phyloP scores from a whole-genome alignment of 2,113 vertebrate genomes.

The Alethe castanea region DNA sequence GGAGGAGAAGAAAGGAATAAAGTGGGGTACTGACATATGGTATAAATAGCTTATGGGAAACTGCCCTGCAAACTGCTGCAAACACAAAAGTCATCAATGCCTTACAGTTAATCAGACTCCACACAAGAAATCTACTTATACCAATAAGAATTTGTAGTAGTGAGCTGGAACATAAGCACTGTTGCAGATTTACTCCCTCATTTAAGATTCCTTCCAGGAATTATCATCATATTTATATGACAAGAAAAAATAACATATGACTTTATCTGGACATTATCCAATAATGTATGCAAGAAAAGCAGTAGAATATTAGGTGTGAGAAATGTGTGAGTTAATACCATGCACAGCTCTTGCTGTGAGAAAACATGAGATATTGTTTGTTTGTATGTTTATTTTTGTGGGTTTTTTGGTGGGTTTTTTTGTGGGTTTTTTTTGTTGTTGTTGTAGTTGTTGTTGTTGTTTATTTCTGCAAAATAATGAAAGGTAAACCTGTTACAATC shows the following conservation, averaged over 20 bases:
- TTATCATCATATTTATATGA: slow-evolving; percentile 17
- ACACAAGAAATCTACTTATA: neutral
- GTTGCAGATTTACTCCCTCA: neutral
- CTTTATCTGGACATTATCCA: slow-evolving; percentile 44
- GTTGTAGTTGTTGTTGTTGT: too few relatives aligned
- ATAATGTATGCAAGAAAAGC: neutral
- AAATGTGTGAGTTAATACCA: neutral
- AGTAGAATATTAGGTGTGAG: slow-evolving; percentile 15
- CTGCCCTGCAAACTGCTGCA: neutral
- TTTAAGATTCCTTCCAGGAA: slow-evolving; percentile 30
- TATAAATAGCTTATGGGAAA: neutral
- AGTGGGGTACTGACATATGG: neutral
- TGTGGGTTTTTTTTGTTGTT: too few relatives aligned
- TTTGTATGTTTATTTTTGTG: neutral
- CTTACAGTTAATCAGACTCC: slow-evolving; percentile 10
- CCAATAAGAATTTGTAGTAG: neutral
- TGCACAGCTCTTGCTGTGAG: neutral
- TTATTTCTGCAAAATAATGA: neutral
- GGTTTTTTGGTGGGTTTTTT: too few relatives aligned
- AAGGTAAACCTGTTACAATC: neutral
- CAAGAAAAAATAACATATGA: slow-evolving; percentile 16
- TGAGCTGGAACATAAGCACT: neutral
- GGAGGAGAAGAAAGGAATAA: neutral
- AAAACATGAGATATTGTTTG: neutral
- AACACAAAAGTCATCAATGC: neutral